Base-by-base conservation (phyloP, 2,797 vertebrate species). In the Neomorphus geoffroyi region DNA sequence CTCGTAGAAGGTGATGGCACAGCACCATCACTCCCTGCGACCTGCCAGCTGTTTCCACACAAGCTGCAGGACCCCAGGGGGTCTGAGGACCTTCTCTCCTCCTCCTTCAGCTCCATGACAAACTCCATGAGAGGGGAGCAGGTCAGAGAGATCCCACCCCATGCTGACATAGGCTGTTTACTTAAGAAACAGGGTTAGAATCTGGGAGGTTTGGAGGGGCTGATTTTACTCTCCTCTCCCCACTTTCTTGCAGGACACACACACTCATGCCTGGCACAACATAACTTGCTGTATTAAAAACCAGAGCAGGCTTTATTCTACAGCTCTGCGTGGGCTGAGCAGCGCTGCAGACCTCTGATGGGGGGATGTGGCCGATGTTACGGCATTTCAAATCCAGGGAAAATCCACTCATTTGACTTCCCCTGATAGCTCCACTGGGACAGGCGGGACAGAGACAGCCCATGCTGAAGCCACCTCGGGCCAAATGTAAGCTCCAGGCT, bases 101-200 rank as follows among this genome's bases (percentile, higher is more conserved):
- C 82, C 30, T 30, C 18, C 37, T 70, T 28, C 6, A 9, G 43
- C 60, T 70, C 9, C 5, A 5, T 41, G 39, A 33, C 46, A 45
- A 87, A n/a, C 8, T 28, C 54, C 61, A 46, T 1, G 6, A 53
- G 27, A 56, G 46, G 53, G 48, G 22, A 91, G 11, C 19, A 62
- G 56, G 23, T 16, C 16, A 7, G 54, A 46, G 57, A 92, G n/a
- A 41, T 11, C 12, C 4, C 41, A 2, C 4, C 6, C 0, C 54
- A 18, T 0, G 0, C 43, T n/a, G 53, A 22, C 11, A 6, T 4
- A 32, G 18, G 13, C 30, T 57, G 11, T 22, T 70, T 61, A 28
- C 64, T 64, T 22, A 50, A 46, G 66, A 79, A 82, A 62, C 5
- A 1, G 2, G 10, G 27, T 71, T 61, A 75, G 75, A 89, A 84